Base-by-base conservation (phyloP, 2,888 invertebrate genomes). In the Adelognathus sp. region DNA sequence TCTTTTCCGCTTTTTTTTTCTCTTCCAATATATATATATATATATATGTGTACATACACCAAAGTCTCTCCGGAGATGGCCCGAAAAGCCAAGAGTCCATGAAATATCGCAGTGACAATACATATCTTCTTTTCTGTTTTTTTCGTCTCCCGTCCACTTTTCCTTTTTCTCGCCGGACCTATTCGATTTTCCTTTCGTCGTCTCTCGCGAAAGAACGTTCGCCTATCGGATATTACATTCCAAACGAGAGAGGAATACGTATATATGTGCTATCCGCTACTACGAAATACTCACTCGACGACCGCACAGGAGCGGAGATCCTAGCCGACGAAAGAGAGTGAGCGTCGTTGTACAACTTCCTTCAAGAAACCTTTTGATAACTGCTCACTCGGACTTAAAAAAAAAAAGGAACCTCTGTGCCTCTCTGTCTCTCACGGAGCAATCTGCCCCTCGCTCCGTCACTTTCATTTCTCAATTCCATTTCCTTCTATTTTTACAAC, bases 161-260 rank as follows among this genome's bases (percentile, higher is more conserved):
- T 27, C 41, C 21, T 6, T 5, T 21, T 14, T 64, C 16, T 21
- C n/a, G n/a, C n/a, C 11, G 6, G 7, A 31, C 2, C 39, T 41
- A 58, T 69, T 31, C 39, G 39, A 11, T 56, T 63, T 61, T 50
- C 33, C 14, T 46, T 46, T 18, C 21, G 7, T 21, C 54, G 67
- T 50, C 69, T 69, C 56, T 63, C 66, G 50, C 69, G 71, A 11
- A 50, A 5, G 73, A 80, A 79, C 71, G 60, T 79, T 44, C 77
- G 71, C 52, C 24, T 54, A 77, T 79, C 67, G 73, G 77, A 80
- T 81, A 81, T 81, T 77, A 77, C 76, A 73, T 75, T 70, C 56
- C 46, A 36, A 66, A 71, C 29, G 66, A 41, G 18, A 56, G 24
- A 39, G 54, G 58, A 36, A 72, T n/a, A 41, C n/a, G n/a, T n/a